Evolutionary conservation across 2,888 invertebrate genomes (phyloP).

Genomic region (Helobdella robusta): DNA sequence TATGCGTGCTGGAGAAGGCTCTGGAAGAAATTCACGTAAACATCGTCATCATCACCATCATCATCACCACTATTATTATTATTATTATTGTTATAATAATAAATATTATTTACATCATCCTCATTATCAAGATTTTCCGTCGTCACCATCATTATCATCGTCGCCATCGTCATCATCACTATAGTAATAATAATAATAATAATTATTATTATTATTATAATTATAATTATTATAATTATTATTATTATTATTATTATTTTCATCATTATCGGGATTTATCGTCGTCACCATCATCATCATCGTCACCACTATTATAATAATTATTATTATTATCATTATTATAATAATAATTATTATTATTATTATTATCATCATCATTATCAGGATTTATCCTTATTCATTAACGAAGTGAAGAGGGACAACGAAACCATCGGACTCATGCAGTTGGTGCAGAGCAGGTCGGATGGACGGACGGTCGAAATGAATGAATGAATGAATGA

Average conservation of each 20-base stretch:
- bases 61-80: background rate
- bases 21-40: slow-evolving; percentile 70
- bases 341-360: background rate
- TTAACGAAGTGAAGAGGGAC: slow-evolving; percentile 94
- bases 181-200: background rate
- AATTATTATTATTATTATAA: background rate
- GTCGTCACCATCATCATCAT: background rate
- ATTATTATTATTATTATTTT: background rate
- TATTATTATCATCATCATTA: background rate
- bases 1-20: slow-evolving; percentile 71
- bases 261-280: background rate
- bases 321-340: background rate
- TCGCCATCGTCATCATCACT: background rate
- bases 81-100: background rate
- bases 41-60: background rate
- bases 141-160: background rate
- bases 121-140: slow-evolving; percentile 30
- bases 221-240: background rate
- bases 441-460: slow-evolving; percentile 21
- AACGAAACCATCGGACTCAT: slow-evolving; percentile 61
- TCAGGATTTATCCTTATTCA: slow-evolving; percentile 79
- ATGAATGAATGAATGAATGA: too few species aligned
- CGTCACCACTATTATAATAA: background rate
- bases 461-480: too few species aligned
- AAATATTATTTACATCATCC: background rate